Evolutionary conservation across 35 echinoderm and acorn worm genomes (phyloP), one percentile per base, ranked within the genome.

Genomic region (Amphiura filiformis): DNA sequence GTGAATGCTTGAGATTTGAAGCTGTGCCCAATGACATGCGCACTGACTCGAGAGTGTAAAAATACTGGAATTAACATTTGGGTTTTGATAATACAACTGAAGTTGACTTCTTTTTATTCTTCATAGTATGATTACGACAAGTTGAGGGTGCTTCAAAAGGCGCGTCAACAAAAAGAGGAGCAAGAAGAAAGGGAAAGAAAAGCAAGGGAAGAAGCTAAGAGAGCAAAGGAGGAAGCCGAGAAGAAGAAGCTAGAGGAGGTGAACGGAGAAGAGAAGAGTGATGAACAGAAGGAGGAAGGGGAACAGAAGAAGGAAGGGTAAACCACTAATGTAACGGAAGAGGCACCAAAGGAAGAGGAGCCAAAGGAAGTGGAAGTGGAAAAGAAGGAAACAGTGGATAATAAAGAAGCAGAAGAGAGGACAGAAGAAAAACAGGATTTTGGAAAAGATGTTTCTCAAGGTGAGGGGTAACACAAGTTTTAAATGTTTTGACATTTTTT

Each of bases 51-150:
- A n/a, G n/a, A n/a, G n/a, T n/a, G n/a, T n/a, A n/a, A n/a, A n/a
- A n/a, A n/a, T n/a, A n/a, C n/a, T n/a, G n/a, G n/a, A n/a, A n/a
- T n/a, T n/a, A n/a, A n/a, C n/a, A n/a, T n/a, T n/a, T n/a, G n/a
- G n/a, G n/a, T n/a, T n/a, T n/a, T n/a, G n/a, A n/a, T n/a, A n/a
- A n/a, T n/a, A n/a, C n/a, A n/a, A n/a, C n/a, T n/a, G n/a, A n/a
- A n/a, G n/a, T n/a, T n/a, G n/a, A n/a, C n/a, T n/a, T n/a, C n/a
- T n/a, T n/a, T 26, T 89, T 39, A 65, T 78, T 39, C 33, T 44
- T 56, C 79, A 12, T 70, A 97, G 95, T 97, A 97, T 44, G 95
- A 97, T 38, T 97, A 97, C 39, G 89, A 97, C 37, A 93, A 97
- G 33, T 78, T 97, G 42, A 77, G 80, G n/a, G 77, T 82, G 64